Evolutionary conservation across 2,888 invertebrate genomes (phyloP).

Genomic region (Thereva nobilitata): DNA sequence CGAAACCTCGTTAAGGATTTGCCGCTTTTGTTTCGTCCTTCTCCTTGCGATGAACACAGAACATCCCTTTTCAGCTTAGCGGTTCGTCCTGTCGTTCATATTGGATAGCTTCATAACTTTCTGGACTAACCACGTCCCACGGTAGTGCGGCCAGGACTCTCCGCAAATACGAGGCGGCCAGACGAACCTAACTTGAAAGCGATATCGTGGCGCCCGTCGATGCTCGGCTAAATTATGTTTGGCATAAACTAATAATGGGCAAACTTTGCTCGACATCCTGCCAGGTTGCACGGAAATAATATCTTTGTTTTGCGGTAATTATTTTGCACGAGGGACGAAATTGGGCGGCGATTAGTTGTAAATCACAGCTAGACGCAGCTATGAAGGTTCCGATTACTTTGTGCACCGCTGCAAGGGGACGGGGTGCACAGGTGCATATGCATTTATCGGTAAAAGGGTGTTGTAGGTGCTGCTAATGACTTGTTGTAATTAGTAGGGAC

Average conservation of each 20-base stretch:
- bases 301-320: conserved; percentile 29
- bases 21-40: no score
- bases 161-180: conserved; percentile 1
- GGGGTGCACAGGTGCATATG: conserved; percentile 11
- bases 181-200: conserved; percentile 28
- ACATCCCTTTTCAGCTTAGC: neutral
- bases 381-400: conserved; percentile 20
- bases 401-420: conserved; percentile 7
- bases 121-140: neutral
- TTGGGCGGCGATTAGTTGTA: conserved; percentile 30
- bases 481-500: no score
- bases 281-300: conserved; percentile 17
- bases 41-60: neutral
- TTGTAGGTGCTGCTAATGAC: conserved; percentile 1
- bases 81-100: conserved; percentile 18
- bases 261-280: conserved; percentile 29
- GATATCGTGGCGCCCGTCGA: conserved; percentile 20
- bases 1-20: no score
- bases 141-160: no score
- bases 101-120: conserved; percentile 22
- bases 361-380: conserved; percentile 40
- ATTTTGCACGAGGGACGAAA: conserved; percentile 27
- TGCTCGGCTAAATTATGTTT: conserved; percentile 29
- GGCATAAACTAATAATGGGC: conserved; percentile 32
- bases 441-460: neutral